Conservation (phyloP, 2,797 vertebrate genomes). For the Semotilus atromaculatus region DNA sequence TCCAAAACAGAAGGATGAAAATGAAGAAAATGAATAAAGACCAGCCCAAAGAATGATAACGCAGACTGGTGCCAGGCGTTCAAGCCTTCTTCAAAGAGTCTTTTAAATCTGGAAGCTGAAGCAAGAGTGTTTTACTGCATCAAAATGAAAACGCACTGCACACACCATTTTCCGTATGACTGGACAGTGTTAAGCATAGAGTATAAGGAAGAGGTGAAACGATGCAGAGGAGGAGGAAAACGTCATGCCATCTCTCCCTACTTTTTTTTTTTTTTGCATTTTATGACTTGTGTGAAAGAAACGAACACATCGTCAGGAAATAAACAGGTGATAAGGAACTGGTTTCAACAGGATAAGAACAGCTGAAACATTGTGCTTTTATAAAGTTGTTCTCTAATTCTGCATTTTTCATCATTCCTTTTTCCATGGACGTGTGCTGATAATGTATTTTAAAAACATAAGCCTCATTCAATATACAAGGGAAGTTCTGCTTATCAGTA, state of each 20-base stretch:
- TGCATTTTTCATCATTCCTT: slow-evolving; percentile 53
- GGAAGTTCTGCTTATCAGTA: slow-evolving; percentile 23
- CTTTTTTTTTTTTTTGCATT: slow-evolving; percentile 68
- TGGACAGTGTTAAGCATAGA: slow-evolving; percentile 24
- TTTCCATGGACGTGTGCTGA: slow-evolving; percentile 15
- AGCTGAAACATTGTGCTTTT: slow-evolving; percentile 46
- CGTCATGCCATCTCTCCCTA: slow-evolving; percentile 25
- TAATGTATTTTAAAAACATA: slow-evolving; percentile 9
- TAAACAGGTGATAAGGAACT: slow-evolving; percentile 64
- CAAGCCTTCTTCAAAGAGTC: slow-evolving; percentile 36
- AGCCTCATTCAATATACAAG: slow-evolving; percentile 14
- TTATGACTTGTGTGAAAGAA: slow-evolving; percentile 64
- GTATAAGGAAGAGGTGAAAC: slow-evolving; percentile 17
- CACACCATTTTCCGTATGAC: slow-evolving; percentile 35
- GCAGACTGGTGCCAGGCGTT: slow-evolving; percentile 2
- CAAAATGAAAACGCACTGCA: slow-evolving; percentile 26
- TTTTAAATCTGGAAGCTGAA: slow-evolving; percentile 44
- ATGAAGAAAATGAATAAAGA: slow-evolving; percentile 99
- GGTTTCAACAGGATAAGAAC: slow-evolving; percentile 65
- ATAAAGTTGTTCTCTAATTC: slow-evolving; percentile 40
- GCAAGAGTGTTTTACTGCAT: slow-evolving; percentile 25
- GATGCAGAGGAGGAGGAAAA: slow-evolving; percentile 7
- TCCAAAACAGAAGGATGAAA: slow-evolving; percentile 98
- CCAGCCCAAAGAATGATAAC: slow-evolving; percentile 89
- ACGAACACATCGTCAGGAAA: slow-evolving; percentile 55